These are phyloP conservation scores for Drosophila pseudoobscura DNA, from an alignment of 1,140 invertebrate species.

Conservation along the genomic window DNA sequence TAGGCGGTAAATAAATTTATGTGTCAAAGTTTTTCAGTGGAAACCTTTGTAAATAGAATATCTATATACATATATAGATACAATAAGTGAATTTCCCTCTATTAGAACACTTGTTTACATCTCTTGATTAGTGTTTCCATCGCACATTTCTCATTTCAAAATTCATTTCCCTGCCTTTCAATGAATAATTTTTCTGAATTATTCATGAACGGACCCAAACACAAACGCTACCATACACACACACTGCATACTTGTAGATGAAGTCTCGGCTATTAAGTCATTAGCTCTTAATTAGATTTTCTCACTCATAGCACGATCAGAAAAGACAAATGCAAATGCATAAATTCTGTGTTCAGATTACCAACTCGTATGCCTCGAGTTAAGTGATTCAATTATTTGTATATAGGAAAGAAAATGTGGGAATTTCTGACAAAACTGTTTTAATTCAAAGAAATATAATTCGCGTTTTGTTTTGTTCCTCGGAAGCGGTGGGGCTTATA, in stretches of 20 bases:
- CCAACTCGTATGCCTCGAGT: background rate
- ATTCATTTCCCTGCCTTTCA: background rate
- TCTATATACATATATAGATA: too few species aligned
- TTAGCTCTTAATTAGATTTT: constrained; percentile 44
- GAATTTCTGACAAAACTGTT: background rate
- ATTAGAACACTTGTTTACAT: constrained; percentile 24
- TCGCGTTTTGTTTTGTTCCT: background rate
- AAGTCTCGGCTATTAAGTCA: constrained; percentile 27
- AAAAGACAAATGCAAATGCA: background rate
- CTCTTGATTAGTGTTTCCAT: constrained; percentile 16
- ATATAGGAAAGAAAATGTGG: background rate
- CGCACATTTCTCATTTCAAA: constrained; percentile 11
- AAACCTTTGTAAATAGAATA: too few species aligned
- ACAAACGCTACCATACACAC: background rate
- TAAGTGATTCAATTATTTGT: constrained; percentile 6
- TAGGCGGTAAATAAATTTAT: background rate
- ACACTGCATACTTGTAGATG: background rate
- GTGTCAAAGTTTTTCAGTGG: too few species aligned
- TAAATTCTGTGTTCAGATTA: constrained; percentile 3
- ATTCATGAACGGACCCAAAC: constrained; percentile 12
- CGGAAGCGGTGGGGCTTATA: too few species aligned
- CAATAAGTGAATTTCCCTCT: constrained; percentile 1
- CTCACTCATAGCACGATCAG: constrained; percentile 18
- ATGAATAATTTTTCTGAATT: constrained; percentile 40
- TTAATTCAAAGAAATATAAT: background rate